Conservation (phyloP, 1,140 invertebrate species). For the Dolichoris vasculosae region DNA sequence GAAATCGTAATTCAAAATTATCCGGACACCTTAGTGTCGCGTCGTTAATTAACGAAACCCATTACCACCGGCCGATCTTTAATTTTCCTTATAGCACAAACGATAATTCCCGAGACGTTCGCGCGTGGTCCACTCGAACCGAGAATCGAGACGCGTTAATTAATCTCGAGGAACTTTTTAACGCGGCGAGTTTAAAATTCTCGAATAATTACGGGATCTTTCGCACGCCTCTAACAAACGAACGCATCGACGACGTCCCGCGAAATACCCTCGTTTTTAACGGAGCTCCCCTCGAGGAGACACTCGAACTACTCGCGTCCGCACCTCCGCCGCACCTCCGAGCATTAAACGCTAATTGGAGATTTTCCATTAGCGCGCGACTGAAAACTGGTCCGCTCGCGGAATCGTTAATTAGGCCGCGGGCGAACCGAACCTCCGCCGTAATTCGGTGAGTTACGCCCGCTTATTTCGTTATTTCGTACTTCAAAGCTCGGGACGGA, state of each 20-base stretch:
- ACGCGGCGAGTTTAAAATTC: not conserved
- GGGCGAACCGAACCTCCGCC: not conserved
- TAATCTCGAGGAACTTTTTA: constrained; percentile 23
- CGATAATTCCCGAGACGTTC: not conserved
- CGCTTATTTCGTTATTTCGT: constrained; percentile 15
- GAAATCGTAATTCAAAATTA: constrained; percentile 15
- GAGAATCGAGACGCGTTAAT: constrained; percentile 30
- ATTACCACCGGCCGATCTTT: constrained; percentile 8
- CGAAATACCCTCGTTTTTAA: constrained; percentile 27
- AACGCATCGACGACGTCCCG: not conserved
- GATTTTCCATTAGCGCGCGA: constrained; percentile 41
- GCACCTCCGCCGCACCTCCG: too few relatives aligned
- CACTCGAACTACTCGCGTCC: too few relatives aligned
- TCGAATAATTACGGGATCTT: constrained; percentile 2
- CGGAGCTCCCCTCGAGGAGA: not conserved
- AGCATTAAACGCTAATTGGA: constrained; percentile 36
- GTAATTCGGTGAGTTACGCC: constrained; percentile 24
- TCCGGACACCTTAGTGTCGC: not conserved
- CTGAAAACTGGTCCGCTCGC: constrained; percentile 35
- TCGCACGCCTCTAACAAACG: not conserved
- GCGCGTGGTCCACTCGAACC: not conserved
- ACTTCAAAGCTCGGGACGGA: not conserved
- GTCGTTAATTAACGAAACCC: constrained; percentile 27
- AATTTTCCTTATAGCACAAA: constrained; percentile 8
- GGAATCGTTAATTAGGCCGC: constrained; percentile 30